phyloP scores from a whole-genome alignment of 2,797 vertebrate species.

The Dendrocincla fuliginosa region DNA sequence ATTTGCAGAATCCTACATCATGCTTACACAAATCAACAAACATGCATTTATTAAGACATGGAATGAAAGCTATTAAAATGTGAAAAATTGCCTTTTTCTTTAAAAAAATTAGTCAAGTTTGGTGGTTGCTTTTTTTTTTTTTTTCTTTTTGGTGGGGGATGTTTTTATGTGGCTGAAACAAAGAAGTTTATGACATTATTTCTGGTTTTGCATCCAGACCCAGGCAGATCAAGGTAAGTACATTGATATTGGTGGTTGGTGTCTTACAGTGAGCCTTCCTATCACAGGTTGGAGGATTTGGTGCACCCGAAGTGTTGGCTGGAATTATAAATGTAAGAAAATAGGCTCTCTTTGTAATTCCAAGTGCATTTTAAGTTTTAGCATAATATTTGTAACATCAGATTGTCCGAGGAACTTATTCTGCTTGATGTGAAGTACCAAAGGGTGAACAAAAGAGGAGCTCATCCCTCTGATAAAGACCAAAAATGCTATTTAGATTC shows the following conservation, averaged over 20 bases:
- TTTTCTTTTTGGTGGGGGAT: constrained; percentile 18
- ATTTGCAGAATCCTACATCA: constrained; percentile 87
- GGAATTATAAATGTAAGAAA: not conserved
- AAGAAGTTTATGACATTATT: not conserved
- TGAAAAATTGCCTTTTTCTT: constrained; percentile 83
- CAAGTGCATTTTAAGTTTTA: not conserved
- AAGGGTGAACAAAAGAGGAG: not conserved
- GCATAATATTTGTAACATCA: not conserved
- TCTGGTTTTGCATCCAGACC: not conserved
- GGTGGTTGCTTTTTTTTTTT: not conserved
- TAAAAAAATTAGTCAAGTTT: constrained; percentile 56
- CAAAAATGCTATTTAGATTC: not conserved
- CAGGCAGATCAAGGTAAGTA: not conserved
- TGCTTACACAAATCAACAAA: constrained; percentile 89
- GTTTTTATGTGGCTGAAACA: not conserved
- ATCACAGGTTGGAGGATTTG: not conserved
- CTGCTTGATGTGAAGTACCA: not conserved
- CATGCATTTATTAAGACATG: constrained; percentile 88
- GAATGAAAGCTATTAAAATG: constrained; percentile 86
- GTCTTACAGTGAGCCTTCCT: not conserved
- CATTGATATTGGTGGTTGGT: not conserved
- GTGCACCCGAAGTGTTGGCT: not conserved
- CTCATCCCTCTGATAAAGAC: not conserved
- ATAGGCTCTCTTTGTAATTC: not conserved
- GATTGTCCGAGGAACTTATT: not conserved